Base-by-base conservation (phyloP, 2,888 invertebrate species). In the Ligdia adustata region DNA sequence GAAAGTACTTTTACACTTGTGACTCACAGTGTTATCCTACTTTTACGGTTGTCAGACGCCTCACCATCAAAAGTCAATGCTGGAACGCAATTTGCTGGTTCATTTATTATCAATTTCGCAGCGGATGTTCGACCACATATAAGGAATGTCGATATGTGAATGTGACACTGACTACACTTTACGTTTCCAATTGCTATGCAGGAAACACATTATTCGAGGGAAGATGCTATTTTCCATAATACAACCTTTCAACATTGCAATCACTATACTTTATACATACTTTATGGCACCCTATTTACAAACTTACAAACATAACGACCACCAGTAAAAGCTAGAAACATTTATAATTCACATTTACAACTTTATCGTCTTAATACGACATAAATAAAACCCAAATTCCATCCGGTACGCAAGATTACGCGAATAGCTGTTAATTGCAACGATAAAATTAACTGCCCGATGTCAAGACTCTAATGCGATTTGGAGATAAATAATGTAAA, bases 1-100 rank as follows among this genome's bases (percentile, higher is more conserved):
- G 70, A 75, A 80, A 82, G 75, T 78, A 73, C 64, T 72, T 43
- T 15, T 64, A 69, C 66, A 66, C 64, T 69, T 61, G 64, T 78
- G 81, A 82, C 64, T 78, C 75, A 77, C 53, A 57, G 62, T 62
- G 72, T 75, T 84, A 83, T 85, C 82, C 73, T 64, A 69, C 69
- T 79, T 85, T 83, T 79, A 85, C 73, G 65, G 70, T 68, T 64
- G 68, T 59, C 67, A 68, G 60, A 62, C 68, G 65, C 64, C 71
- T 60, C 70, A 68, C 64, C 72, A 69, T 39, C 54, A 51, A 55
- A 59, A 64, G 58, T 57, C 62, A 60, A 69, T 64, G 64, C 63
- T 64, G 60, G 61, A 64, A 65, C 53, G 58, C 64, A 62, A 68
- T 72, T 69, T 66, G 69, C 69, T 67, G 69, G 75, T 75, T 70